phyloP scores from a whole-genome alignment of 2,888 invertebrate species.

The Limenitis camilla region DNA sequence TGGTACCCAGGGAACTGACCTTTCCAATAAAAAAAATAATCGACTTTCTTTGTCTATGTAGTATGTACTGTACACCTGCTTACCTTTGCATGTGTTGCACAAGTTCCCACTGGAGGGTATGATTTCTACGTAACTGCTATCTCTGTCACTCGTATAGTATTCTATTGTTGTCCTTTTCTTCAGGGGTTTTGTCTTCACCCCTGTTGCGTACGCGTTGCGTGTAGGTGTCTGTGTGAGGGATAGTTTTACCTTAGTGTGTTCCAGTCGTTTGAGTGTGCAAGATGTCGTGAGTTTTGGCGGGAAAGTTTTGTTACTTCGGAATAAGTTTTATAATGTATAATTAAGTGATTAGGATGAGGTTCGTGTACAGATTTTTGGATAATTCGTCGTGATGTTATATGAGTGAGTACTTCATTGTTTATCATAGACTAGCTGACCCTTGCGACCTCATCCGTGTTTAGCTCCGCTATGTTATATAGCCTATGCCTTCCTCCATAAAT shows the following conservation, averaged over 20 bases:
- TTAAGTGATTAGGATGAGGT: constrained; percentile 27
- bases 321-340: constrained; percentile 26
- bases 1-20: constrained; percentile 40
- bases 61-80: constrained; percentile 62
- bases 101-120: constrained; percentile 54
- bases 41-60: constrained; percentile 54
- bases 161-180: constrained; percentile 42
- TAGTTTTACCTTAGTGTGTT: constrained; percentile 42
- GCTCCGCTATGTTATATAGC: too few species aligned
- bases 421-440: too few species aligned
- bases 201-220: constrained; percentile 52
- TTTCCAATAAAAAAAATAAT: constrained; percentile 47
- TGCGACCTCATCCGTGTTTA: too few species aligned
- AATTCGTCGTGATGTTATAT: constrained; percentile 60
- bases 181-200: constrained; percentile 52
- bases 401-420: constrained; percentile 41
- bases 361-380: constrained; percentile 34
- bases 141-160: constrained; percentile 37
- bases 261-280: constrained; percentile 44
- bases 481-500: too few species aligned
- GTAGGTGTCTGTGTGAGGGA: constrained; percentile 51
- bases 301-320: constrained; percentile 36
- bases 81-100: constrained; percentile 54
- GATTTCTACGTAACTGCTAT: constrained; percentile 55
- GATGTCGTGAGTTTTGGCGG: constrained; percentile 59